Percentiles rank a stretch among this genome's conserved stretches.
phyloP scores from a whole-genome alignment of 2,113 vertebrate species.

The Varanus salvator region DNA sequence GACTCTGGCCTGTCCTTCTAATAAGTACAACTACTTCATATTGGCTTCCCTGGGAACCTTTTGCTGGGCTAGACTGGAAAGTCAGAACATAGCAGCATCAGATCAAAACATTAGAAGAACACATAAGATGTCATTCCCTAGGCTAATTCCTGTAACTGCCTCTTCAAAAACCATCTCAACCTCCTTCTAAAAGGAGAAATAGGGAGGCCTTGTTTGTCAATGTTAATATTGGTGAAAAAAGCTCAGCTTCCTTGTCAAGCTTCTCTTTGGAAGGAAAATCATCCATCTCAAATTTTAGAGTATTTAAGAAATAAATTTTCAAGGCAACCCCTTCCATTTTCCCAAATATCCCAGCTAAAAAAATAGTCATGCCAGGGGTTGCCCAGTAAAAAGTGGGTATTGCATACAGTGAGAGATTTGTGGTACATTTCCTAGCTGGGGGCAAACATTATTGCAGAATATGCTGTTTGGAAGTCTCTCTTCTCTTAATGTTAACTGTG shows the following conservation, averaged over 20 bases:
- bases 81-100: background rate
- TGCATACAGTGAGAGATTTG: slow-evolving; percentile 3
- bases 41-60: too few species aligned
- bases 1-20: too few species aligned
- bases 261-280: slow-evolving; percentile 19
- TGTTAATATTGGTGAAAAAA: slow-evolving; percentile 35
- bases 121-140: background rate
- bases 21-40: too few species aligned
- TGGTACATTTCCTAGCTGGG: background rate
- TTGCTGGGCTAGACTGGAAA: too few species aligned
- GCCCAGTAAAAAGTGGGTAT: background rate
- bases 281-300: fast-evolving
- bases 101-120: background rate
- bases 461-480: fast-evolving
- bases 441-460: background rate
- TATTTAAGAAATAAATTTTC: background rate
- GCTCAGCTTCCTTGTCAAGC: slow-evolving; percentile 26
- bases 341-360: background rate
- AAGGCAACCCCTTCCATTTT: background rate
- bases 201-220: background rate
- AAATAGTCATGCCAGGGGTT: slow-evolving; percentile 22
- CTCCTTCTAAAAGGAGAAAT: background rate
- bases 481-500: background rate
- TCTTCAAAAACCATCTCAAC: background rate
- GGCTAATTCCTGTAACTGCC: background rate